A percentile compares a stretch with the other conserved stretches of the same genome.
Conservation (phyloP, 2,113 vertebrate species). For the Rhynchomys soricoides region DNA sequence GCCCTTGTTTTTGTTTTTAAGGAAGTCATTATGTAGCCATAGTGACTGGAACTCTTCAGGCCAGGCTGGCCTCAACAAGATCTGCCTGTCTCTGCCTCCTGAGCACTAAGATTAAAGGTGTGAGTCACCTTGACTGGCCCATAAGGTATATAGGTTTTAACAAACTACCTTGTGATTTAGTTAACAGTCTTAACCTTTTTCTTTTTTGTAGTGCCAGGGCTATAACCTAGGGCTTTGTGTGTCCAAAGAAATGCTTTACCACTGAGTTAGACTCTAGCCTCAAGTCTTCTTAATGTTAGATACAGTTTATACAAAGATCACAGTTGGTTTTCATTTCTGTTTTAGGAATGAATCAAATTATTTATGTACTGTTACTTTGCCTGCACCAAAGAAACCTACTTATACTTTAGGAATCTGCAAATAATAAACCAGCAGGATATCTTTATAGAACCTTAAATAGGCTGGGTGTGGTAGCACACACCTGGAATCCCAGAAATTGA, state of each 20-base stretch:
- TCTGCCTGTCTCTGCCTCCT: not conserved
- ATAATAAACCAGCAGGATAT: conserved; percentile 16
- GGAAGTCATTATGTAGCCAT: not conserved
- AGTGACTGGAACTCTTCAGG: not conserved
- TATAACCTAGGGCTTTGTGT: not conserved
- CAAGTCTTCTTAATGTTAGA: conserved; percentile 42
- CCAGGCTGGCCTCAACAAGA: not conserved
- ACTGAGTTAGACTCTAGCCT: not conserved
- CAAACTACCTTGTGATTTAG: not conserved
- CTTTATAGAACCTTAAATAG: conserved; percentile 39
- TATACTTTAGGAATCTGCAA: not conserved
- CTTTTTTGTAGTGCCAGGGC: not conserved
- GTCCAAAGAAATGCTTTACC: not conserved
- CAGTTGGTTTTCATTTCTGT: conserved; percentile 5
- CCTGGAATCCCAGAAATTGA: not conserved
- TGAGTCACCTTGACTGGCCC: not conserved
- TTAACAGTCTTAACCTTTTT: not conserved
- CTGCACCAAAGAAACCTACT: not conserved
- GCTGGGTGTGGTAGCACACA: not conserved
- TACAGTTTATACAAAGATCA: conserved; percentile 37
- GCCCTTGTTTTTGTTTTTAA: not conserved
- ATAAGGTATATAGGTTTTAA: not conserved
- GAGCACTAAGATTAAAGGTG: not conserved
- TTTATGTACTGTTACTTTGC: conserved; percentile 1
- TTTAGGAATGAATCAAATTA: conserved; percentile 54